These are phyloP conservation scores for Aphelenchoides avenae DNA, from an alignment of 1,140 invertebrate species.

Conservation along the genomic window DNA sequence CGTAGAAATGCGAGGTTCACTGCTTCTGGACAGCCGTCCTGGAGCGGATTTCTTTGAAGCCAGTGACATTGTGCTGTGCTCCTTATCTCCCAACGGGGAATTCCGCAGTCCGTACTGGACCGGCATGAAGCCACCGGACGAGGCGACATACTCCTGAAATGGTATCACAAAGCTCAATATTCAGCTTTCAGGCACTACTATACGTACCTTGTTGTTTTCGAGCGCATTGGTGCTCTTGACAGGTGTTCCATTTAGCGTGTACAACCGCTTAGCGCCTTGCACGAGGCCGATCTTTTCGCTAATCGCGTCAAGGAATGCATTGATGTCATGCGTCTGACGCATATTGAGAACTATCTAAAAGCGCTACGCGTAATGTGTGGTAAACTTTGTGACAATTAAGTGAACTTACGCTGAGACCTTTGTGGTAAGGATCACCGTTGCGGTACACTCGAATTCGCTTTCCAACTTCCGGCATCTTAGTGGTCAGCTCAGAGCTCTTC, in stretches of 20 bases:
- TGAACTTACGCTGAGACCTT: conserved; percentile 30
- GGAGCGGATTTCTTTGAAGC: too few relatives aligned
- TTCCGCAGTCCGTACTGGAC: conserved; percentile 9
- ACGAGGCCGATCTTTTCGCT: conserved; percentile 32
- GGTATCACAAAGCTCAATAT: neutral
- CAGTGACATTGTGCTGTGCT: too few relatives aligned
- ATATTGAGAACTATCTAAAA: conserved; percentile 30
- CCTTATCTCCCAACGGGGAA: neutral
- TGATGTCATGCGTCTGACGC: conserved; percentile 33
- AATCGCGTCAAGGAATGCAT: conserved; percentile 31
- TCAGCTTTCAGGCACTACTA: neutral
- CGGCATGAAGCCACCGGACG: conserved; percentile 16
- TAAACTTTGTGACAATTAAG: neutral
- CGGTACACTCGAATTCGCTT: conserved; percentile 32
- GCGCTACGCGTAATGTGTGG: neutral
- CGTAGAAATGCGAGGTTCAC: too few relatives aligned
- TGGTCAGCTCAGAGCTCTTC: too few relatives aligned
- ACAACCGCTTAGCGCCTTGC: conserved; percentile 23
- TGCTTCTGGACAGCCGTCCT: too few relatives aligned
- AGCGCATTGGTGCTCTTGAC: neutral
- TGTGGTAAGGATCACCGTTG: conserved; percentile 34
- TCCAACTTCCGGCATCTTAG: conserved; percentile 22
- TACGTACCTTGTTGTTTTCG: conserved; percentile 5
- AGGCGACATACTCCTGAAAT: conserved; percentile 23
- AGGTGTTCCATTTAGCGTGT: conserved; percentile 26